phyloP scores from a whole-genome alignment of 2,888 invertebrate species.

The Melieria picta region DNA sequence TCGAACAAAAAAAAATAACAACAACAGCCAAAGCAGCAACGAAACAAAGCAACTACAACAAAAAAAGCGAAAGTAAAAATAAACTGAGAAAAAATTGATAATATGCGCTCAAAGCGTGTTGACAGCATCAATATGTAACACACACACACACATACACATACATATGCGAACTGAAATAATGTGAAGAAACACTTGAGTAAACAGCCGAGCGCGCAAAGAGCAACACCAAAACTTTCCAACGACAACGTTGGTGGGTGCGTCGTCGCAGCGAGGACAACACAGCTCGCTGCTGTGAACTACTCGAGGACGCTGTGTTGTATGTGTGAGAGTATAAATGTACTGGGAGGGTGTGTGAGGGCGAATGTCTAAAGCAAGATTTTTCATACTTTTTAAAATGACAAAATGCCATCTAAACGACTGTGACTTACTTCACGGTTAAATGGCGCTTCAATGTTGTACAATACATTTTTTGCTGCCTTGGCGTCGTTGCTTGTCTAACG shows the following conservation, averaged over 20 bases:
- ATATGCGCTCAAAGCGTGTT: not conserved
- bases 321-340: not conserved
- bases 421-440: not conserved
- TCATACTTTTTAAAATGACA: conserved; percentile 11
- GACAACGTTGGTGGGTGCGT: not conserved
- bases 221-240: not conserved
- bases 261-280: too few species aligned
- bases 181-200: too few species aligned
- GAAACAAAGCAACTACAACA: not conserved
- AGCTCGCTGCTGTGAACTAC: not conserved
- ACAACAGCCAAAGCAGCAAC: not conserved
- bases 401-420: conserved; percentile 23
- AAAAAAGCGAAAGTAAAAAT: not conserved
- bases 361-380: not conserved
- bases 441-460: too few species aligned
- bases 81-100: not conserved
- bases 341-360: not conserved
- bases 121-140: conserved; percentile 2
- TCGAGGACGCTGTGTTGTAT: not conserved
- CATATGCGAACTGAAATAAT: not conserved
- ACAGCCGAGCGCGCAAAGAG: too few species aligned
- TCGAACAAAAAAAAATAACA: not conserved
- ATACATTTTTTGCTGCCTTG: too few species aligned
- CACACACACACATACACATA: not conserved
- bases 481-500: too few species aligned